Evolutionary conservation across 1,140 invertebrate species (phyloP).

Genomic region (Lasioglossum baleicum): DNA sequence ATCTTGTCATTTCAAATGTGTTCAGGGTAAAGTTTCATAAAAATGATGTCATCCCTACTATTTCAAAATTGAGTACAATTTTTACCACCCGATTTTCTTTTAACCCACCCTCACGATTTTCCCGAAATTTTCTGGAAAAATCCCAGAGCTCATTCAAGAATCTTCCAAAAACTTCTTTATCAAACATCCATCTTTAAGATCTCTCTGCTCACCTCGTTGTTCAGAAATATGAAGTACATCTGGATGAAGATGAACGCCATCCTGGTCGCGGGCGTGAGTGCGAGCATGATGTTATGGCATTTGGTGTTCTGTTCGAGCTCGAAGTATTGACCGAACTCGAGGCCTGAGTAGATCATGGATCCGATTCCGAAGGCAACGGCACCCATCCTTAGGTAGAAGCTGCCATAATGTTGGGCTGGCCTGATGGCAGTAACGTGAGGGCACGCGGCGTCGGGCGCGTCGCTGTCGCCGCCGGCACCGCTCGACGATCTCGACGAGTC

Average conservation of each 20-base stretch:
- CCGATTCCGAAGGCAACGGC: slow-evolving; percentile 97
- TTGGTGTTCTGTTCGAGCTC: slow-evolving; percentile 91
- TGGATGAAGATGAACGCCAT: slow-evolving; percentile 97
- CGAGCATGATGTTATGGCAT: slow-evolving; percentile 92
- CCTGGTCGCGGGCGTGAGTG: slow-evolving; percentile 90
- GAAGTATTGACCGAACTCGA: slow-evolving; percentile 96
- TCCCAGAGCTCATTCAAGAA: too few relatives aligned
- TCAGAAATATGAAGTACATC: slow-evolving; percentile 97
- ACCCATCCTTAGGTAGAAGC: slow-evolving; percentile 95
- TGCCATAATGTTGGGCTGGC: slow-evolving; percentile 89
- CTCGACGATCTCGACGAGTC: slow-evolving; percentile 80
- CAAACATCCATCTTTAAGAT: too few relatives aligned
- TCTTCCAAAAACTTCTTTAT: too few relatives aligned
- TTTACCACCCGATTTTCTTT: too few relatives aligned
- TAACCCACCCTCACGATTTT: too few relatives aligned
- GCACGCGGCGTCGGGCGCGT: slow-evolving; percentile 74
- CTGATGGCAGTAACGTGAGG: slow-evolving; percentile 59
- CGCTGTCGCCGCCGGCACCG: slow-evolving; percentile 74
- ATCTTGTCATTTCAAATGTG: too few relatives aligned
- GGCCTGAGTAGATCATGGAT: slow-evolving; percentile 95
- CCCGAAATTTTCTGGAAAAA: too few relatives aligned
- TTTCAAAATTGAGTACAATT: too few relatives aligned
- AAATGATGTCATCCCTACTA: too few relatives aligned
- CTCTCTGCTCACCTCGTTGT: slow-evolving; percentile 86
- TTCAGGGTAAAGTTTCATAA: too few relatives aligned